Conservation (phyloP, 2,113 vertebrate genomes). For the Engraulis encrasicolus region DNA sequence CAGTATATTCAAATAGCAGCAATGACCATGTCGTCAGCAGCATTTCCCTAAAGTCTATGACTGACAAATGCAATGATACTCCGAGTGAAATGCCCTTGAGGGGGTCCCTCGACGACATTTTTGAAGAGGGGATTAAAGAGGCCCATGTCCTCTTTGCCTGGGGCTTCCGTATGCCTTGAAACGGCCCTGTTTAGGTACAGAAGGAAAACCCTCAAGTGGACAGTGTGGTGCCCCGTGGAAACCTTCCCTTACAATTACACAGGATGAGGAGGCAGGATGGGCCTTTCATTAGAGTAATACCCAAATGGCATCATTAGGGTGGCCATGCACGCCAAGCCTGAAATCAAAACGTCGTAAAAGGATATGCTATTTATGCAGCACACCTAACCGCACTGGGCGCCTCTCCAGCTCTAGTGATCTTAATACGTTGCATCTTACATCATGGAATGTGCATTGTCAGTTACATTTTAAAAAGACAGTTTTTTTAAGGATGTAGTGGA, state of each 20-base stretch:
- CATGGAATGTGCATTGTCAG: slow-evolving; percentile 41
- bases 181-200: too few relatives aligned
- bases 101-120: too few relatives aligned
- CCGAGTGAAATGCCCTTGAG: too few relatives aligned
- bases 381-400: not conserved
- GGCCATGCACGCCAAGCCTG: slow-evolving; percentile 44
- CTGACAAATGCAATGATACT: too few relatives aligned
- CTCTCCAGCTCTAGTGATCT: not conserved
- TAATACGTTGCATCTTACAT: not conserved
- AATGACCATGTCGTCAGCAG: too few relatives aligned
- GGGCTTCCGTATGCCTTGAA: too few relatives aligned
- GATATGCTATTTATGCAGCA: slow-evolving; percentile 40
- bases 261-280: slow-evolving; percentile 50
- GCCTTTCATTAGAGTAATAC: slow-evolving; percentile 59
- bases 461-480: slow-evolving; percentile 23
- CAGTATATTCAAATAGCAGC: too few relatives aligned
- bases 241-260: slow-evolving; percentile 53
- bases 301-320: slow-evolving; percentile 61
- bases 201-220: slow-evolving; percentile 30
- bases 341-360: slow-evolving; percentile 50
- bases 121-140: too few relatives aligned
- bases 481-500: not conserved
- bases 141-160: too few relatives aligned
- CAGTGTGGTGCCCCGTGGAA: slow-evolving; percentile 27
- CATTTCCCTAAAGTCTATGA: too few relatives aligned